A percentile compares a stretch with the other conserved stretches of the same genome.
These are phyloP conservation scores for Cephus sareptanus DNA, from an alignment of 2,888 invertebrate species.

Conservation along the genomic window DNA sequence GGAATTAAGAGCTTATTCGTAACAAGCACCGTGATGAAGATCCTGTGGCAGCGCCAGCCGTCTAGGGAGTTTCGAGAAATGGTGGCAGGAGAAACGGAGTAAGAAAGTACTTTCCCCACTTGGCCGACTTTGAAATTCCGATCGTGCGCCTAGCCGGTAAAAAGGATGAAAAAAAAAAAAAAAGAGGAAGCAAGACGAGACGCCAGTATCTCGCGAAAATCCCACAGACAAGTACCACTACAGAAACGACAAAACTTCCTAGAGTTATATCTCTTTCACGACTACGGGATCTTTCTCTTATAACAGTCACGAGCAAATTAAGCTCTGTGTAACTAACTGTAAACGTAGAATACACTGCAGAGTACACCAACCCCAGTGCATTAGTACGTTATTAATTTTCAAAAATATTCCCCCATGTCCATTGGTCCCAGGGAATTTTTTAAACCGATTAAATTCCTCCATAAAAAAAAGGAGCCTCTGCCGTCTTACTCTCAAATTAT, in stretches of 20 bases:
- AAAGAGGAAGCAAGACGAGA: neutral
- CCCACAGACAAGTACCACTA: conserved; percentile 3
- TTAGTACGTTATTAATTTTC: too few species aligned
- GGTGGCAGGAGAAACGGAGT: neutral
- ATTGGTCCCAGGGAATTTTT: too few species aligned
- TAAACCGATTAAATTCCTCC: neutral
- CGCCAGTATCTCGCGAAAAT: conserved; percentile 14
- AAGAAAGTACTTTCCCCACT: neutral
- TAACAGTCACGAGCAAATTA: too few species aligned
- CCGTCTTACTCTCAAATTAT: neutral
- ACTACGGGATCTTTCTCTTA: too few species aligned
- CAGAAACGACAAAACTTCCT: neutral
- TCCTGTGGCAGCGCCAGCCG: conserved; percentile 36
- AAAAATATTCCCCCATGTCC: too few species aligned
- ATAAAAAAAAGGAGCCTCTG: neutral
- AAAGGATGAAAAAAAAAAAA: neutral
- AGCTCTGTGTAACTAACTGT: too few species aligned
- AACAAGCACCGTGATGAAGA: conserved; percentile 59
- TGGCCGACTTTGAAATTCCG: conserved; percentile 4
- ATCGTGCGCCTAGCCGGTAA: neutral
- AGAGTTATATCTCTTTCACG: neutral
- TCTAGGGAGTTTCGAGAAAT: conserved; percentile 21
- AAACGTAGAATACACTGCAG: too few species aligned
- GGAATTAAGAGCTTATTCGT: conserved; percentile 63
- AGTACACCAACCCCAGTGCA: too few species aligned